Evolutionary conservation across 2,113 vertebrate genomes (phyloP).

Genomic region (Callithrix jacchus): DNA sequence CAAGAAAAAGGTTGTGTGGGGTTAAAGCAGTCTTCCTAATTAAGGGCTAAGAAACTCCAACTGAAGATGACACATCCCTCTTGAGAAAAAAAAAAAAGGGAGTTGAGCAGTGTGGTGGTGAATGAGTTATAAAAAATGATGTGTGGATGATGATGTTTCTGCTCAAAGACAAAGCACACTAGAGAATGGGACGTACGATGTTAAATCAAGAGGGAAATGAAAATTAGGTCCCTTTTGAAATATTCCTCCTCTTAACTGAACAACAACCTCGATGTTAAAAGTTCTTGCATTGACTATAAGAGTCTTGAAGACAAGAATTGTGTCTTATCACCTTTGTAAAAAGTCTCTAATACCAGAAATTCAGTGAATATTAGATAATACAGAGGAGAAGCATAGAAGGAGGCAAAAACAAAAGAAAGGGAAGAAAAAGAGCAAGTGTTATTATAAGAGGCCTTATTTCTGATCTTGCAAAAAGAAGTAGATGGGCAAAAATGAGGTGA

Average conservation of each 20-base stretch:
- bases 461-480: not conserved
- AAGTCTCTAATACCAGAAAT: not conserved
- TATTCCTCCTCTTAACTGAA: not conserved
- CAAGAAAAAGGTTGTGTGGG: not conserved
- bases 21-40: slow-evolving; percentile 52
- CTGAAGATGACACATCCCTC: not conserved
- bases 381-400: not conserved
- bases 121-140: not conserved
- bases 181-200: not conserved
- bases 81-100: not conserved
- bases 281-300: not conserved
- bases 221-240: not conserved
- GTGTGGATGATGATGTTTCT: not conserved
- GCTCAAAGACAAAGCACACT: not conserved
- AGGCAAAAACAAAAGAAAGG: not conserved
- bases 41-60: slow-evolving; percentile 27
- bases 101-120: slow-evolving; percentile 5
- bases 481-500: not conserved
- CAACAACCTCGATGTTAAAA: not conserved
- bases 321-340: not conserved
- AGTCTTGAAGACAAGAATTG: not conserved
- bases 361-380: not conserved
- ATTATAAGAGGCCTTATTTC: not conserved
- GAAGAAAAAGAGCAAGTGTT: not conserved
- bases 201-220: not conserved